phyloP scores from a whole-genome alignment of 2,797 vertebrate species.

The Buceros bicornis region DNA sequence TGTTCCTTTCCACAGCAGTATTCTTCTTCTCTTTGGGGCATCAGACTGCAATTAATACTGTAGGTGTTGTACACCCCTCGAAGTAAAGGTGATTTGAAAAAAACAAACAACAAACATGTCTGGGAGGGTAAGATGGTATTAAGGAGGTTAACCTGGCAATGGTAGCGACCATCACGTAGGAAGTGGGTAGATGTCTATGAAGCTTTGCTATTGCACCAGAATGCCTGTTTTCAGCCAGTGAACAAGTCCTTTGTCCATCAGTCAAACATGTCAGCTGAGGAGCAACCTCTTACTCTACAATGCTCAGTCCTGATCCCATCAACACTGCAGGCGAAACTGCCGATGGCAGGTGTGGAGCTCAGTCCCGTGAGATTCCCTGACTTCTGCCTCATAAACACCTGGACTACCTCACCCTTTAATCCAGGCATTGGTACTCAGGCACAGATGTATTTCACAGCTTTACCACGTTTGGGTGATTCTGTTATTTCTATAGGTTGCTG shows the following conservation, averaged over 20 bases:
- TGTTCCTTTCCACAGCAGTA: neutral
- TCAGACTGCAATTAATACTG: neutral
- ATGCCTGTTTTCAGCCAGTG: neutral
- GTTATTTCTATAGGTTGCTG: neutral
- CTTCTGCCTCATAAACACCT: neutral
- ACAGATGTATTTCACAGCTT: neutral
- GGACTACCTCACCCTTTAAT: neutral
- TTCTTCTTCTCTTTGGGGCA: neutral
- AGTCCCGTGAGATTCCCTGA: neutral
- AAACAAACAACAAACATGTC: neutral
- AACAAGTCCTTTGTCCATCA: neutral
- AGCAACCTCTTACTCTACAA: neutral
- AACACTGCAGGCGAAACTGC: neutral
- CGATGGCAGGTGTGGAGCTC: fast-evolving
- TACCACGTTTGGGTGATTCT: neutral
- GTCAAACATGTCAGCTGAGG: neutral
- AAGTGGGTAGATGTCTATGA: neutral
- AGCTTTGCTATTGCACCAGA: neutral
- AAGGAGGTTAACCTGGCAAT: neutral
- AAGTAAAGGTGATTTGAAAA: neutral
- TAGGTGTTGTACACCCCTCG: neutral
- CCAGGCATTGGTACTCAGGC: fast-evolving
- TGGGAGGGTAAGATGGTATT: neutral
- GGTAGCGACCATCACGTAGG: fast-evolving
- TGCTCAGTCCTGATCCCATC: neutral